Percentiles rank a stretch among this genome's conserved stretches.
These are phyloP conservation scores for Iguana delicatissima DNA, from an alignment of 2,797 vertebrate genomes.

Conservation along the genomic window DNA sequence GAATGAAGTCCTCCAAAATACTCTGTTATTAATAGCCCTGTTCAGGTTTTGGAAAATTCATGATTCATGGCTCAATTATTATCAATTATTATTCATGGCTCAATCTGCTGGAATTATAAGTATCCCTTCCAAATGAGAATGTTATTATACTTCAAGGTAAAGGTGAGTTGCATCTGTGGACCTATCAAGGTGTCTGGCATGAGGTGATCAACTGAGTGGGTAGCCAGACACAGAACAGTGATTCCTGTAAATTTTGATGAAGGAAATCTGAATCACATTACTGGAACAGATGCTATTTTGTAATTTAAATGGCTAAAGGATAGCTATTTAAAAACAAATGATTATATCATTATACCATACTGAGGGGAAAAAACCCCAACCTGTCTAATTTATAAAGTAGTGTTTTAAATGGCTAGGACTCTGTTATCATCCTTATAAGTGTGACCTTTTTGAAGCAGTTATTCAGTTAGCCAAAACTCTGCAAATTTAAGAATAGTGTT, in stretches of 20 bases:
- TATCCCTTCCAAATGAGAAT: background rate
- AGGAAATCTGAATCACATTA: slow-evolving; percentile 52
- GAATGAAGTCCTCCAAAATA: no score
- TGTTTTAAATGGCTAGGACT: slow-evolving; percentile 7
- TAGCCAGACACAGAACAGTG: slow-evolving; percentile 60
- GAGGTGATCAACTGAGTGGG: slow-evolving; percentile 58
- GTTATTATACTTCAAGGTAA: background rate
- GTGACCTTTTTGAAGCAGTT: background rate
- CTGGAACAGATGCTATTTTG: slow-evolving; percentile 63
- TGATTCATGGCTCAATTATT: background rate
- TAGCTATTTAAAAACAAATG: slow-evolving; percentile 61
- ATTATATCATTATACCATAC: slow-evolving; percentile 29
- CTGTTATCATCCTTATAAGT: background rate
- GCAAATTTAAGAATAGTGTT: no score
- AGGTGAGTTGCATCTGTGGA: background rate
- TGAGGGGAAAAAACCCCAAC: slow-evolving; percentile 20
- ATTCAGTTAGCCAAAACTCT: background rate
- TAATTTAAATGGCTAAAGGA: slow-evolving; percentile 65
- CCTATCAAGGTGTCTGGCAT: background rate
- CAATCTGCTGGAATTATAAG: background rate
- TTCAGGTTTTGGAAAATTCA: background rate
- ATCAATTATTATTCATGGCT: background rate
- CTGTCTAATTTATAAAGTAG: slow-evolving; percentile 36
- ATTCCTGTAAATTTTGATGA: slow-evolving; percentile 60
- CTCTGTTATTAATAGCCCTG: no score